These are phyloP conservation scores for Rutpela maculata DNA, from an alignment of 2,888 invertebrate species.

Conservation along the genomic window DNA sequence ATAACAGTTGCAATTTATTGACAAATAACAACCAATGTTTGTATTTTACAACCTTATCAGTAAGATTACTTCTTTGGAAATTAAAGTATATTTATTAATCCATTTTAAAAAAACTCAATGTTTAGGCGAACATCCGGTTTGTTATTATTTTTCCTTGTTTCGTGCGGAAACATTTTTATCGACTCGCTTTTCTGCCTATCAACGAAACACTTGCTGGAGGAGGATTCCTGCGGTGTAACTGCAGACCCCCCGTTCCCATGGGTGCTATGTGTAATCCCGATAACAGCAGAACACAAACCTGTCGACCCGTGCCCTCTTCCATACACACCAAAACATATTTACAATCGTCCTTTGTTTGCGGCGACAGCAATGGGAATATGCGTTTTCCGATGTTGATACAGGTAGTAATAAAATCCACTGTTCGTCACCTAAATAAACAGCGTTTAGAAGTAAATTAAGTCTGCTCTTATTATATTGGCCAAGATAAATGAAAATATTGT, in stretches of 20 bases:
- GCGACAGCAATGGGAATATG: constrained; percentile 1
- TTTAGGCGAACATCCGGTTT: not conserved
- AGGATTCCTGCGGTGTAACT: constrained; percentile 32
- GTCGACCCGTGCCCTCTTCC: constrained; percentile 25
- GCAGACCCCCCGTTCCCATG: constrained; percentile 31
- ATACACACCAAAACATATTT: constrained; percentile 30
- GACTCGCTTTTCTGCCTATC: constrained; percentile 30
- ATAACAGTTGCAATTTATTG: no score
- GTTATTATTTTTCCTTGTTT: not conserved
- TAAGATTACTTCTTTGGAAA: no score
- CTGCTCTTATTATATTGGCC: not conserved
- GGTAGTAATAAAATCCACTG: constrained; percentile 14
- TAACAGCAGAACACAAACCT: constrained; percentile 39
- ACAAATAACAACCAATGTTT: no score
- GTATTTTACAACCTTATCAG: no score
- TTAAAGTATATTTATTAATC: no score
- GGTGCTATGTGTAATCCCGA: constrained; percentile 42
- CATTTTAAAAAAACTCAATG: no score
- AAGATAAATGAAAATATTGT: not conserved
- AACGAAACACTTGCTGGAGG: constrained; percentile 25
- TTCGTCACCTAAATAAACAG: not conserved
- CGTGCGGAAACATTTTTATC: constrained; percentile 23
- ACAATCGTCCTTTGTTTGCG: constrained; percentile 17
- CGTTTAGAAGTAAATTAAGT: not conserved
- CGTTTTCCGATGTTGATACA: not conserved